Base-by-base conservation (phyloP, 2,888 invertebrate genomes). In the Molorchus minor region DNA sequence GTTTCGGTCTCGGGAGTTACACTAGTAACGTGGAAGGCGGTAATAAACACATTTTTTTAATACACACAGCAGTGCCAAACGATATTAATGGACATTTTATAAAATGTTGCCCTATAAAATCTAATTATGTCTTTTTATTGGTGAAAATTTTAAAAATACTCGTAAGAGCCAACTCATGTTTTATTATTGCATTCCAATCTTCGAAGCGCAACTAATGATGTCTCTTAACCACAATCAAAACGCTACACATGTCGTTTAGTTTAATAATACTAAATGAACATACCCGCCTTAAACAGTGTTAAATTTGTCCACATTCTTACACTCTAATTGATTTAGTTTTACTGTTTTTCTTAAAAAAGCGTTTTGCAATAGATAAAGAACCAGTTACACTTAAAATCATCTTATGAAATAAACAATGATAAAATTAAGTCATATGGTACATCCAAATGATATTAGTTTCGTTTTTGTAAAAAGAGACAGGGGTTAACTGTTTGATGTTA, bases 171-270 rank as follows among this genome's bases (percentile, higher is more conserved):
- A 57, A 54, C 49, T 60, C 59, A 53, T 57, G 49, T 55, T 55
- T 60, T 51, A 58, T 60, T 55, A 58, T 55, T 33, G 43, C 55
- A 60, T 63, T 63, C 63, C 47, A 55, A 49, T 55, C 21, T 60
- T 43, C 47, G 36, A 38, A 15, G 33, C 35, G 30, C 40, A 38
- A 43, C 43, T 53, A 53, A 53, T 36, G 55, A 60, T 43, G 56
- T 16, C 41, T 30, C 38, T 51, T 53, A 43, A 47, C 49, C 38
- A 49, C 43, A 29, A 53, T 53, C n/a, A 44, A 43, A 49, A 56
- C 43, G 21, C 56, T 49, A 47, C 33, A 56, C 35, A 49, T 35
- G 56, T 43, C 35, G 38, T 10, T 25, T 16, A 25, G 25, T 21
- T 16, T 40, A 49, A 49, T 49, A 38, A 49, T 21, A 29, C 21